phyloP scores from a whole-genome alignment of 2,113 vertebrate genomes.

The Clarias macrocephalus region DNA sequence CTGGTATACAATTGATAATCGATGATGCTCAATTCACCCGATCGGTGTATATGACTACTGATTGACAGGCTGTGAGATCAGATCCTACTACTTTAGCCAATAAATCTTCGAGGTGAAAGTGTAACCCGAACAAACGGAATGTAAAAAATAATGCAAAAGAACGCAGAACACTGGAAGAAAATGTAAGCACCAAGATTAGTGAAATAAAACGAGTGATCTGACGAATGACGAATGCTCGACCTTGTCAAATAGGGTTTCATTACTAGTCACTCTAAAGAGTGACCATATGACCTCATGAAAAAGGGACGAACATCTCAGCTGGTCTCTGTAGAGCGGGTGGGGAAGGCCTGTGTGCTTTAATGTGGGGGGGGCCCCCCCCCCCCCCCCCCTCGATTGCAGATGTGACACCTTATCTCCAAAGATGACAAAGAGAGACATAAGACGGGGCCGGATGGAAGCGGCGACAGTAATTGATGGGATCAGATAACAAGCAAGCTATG shows the following conservation, averaged over 20 bases:
- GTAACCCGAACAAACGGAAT: neutral
- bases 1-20: too few relatives aligned
- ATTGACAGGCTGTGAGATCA: neutral
- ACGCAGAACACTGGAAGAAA: neutral
- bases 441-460: slow-evolving; percentile 56
- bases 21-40: too few relatives aligned
- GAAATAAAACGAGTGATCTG: neutral
- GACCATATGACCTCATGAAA: slow-evolving; percentile 42
- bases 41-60: neutral
- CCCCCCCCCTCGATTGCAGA: slow-evolving; percentile 43
- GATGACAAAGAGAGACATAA: slow-evolving; percentile 59
- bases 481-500: slow-evolving; percentile 56
- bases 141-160: neutral
- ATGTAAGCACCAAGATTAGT: neutral
- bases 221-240: slow-evolving; percentile 3
- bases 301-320: slow-evolving; percentile 41
- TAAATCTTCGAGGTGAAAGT: neutral
- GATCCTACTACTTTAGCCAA: neutral
- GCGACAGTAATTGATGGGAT: slow-evolving; percentile 61
- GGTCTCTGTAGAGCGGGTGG: slow-evolving; percentile 23
- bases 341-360: slow-evolving; percentile 49
- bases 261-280: slow-evolving; percentile 32
- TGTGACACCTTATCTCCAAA: slow-evolving; percentile 60
- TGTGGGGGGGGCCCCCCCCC: slow-evolving; percentile 4
- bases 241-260: slow-evolving; percentile 26